Conservation (phyloP, 2,888 invertebrate genomes). For the Lacanobia oleracea region DNA sequence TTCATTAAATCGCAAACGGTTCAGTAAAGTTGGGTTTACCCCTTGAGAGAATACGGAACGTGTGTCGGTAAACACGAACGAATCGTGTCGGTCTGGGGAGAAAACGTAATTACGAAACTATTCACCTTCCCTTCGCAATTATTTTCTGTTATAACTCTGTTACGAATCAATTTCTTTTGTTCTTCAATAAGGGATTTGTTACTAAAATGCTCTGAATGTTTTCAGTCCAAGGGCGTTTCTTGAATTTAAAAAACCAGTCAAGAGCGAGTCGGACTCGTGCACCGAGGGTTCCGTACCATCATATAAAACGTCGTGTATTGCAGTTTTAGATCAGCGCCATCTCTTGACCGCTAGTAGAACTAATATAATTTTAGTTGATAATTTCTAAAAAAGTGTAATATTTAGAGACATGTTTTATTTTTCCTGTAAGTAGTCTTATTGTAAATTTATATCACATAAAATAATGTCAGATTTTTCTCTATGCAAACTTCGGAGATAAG, state of each 20-base stretch:
- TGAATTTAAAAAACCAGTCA: not conserved
- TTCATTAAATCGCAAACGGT: constrained; percentile 19
- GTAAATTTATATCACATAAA: too few relatives aligned
- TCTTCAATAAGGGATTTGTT: not conserved
- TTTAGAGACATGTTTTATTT: too few relatives aligned
- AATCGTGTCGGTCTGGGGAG: constrained; percentile 9
- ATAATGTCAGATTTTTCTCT: too few relatives aligned
- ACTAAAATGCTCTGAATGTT: not conserved
- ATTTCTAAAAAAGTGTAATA: too few relatives aligned
- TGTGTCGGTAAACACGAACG: constrained; percentile 40
- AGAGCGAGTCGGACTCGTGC: too few relatives aligned
- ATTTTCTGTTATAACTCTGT: constrained; percentile 15
- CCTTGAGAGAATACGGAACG: constrained; percentile 30
- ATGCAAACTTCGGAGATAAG: too few relatives aligned
- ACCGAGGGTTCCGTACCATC: too few relatives aligned
- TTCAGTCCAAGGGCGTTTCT: not conserved
- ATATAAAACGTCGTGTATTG: too few relatives aligned
- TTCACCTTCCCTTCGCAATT: constrained; percentile 27
- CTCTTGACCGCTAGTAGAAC: too few relatives aligned
- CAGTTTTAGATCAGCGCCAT: too few relatives aligned
- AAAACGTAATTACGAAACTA: constrained; percentile 42
- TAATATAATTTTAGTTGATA: too few relatives aligned
- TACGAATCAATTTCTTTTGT: constrained; percentile 8
- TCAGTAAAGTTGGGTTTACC: constrained; percentile 29
- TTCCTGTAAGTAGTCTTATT: too few relatives aligned